phyloP scores from a whole-genome alignment of 2,113 vertebrate genomes.

The Rhinoderma darwinii region DNA sequence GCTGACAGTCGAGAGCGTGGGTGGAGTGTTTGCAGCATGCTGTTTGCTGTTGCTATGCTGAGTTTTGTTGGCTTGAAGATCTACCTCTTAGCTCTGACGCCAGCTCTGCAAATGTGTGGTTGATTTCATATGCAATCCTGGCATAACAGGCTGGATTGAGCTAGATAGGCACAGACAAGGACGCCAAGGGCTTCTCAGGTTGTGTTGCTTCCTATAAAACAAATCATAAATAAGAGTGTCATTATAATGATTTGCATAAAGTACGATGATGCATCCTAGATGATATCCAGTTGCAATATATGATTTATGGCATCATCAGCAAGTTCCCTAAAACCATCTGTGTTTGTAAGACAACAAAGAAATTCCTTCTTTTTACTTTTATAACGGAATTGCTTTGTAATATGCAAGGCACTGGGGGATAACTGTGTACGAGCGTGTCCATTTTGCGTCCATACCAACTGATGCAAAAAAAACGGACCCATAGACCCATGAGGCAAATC shows the following conservation, averaged over 20 bases:
- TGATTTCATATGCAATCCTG: constrained; percentile 51
- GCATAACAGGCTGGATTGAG: constrained; percentile 36
- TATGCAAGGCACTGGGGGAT: too few species aligned
- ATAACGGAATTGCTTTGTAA: not conserved
- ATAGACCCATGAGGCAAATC: too few species aligned
- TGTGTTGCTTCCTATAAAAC: constrained; percentile 25
- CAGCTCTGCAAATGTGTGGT: constrained; percentile 52
- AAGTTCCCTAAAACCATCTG: not conserved
- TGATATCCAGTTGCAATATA: not conserved
- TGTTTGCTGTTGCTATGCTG: constrained; percentile 59
- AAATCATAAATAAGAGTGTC: constrained; percentile 10
- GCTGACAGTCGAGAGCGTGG: constrained; percentile 53
- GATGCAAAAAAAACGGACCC: too few species aligned
- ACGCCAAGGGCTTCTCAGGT: constrained; percentile 10
- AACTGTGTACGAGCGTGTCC: too few species aligned
- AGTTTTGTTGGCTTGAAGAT: constrained; percentile 43
- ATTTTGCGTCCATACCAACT: too few species aligned
- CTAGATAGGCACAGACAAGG: constrained; percentile 31
- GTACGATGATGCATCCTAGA: not conserved
- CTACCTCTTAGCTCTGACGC: constrained; percentile 55
- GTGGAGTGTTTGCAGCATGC: constrained; percentile 55
- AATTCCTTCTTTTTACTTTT: not conserved
- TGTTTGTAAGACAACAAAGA: not conserved
- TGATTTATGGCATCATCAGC: not conserved
- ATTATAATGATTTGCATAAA: not conserved